Conservation (phyloP, 1,140 invertebrate genomes). For the Temnothorax nylanderi region DNA sequence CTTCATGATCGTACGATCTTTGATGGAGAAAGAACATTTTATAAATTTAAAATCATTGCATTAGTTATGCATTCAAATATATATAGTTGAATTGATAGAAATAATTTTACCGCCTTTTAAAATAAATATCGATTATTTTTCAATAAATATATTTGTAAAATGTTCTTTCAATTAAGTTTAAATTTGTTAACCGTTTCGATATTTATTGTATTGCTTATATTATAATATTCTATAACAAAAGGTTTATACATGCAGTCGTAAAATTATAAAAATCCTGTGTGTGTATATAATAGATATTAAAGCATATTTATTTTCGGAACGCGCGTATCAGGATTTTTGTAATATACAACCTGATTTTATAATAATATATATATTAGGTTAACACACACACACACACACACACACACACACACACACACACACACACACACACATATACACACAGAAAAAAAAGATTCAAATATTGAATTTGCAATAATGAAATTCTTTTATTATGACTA, state of each 20-base stretch:
- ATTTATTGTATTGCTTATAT: background rate
- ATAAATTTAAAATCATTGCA: background rate
- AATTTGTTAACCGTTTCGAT: background rate
- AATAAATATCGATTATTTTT: background rate
- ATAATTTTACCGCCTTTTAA: conserved; percentile 8
- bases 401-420: background rate
- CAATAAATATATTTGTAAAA: background rate
- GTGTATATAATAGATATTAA: background rate
- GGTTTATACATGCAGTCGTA: background rate
- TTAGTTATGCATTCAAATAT: background rate
- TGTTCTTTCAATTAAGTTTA: background rate
- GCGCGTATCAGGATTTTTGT: background rate
- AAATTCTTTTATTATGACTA: conserved; percentile 1
- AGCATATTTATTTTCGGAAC: background rate
- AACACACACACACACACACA: no score
- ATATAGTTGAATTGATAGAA: background rate
- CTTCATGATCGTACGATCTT: background rate
- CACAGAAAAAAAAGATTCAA: background rate
- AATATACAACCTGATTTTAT: conserved; percentile 8
- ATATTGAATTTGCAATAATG: conserved; percentile 2
- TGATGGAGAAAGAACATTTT: background rate
- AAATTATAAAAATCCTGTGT: background rate
- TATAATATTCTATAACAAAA: background rate
- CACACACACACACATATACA: no score
- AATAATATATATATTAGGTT: background rate